Percentiles rank a stretch among this genome's conserved stretches.
Evolutionary conservation across 30 jellyfish, hydroid and myxozoan genomes (phyloP).

Genomic region (Hydra vulgaris): DNA sequence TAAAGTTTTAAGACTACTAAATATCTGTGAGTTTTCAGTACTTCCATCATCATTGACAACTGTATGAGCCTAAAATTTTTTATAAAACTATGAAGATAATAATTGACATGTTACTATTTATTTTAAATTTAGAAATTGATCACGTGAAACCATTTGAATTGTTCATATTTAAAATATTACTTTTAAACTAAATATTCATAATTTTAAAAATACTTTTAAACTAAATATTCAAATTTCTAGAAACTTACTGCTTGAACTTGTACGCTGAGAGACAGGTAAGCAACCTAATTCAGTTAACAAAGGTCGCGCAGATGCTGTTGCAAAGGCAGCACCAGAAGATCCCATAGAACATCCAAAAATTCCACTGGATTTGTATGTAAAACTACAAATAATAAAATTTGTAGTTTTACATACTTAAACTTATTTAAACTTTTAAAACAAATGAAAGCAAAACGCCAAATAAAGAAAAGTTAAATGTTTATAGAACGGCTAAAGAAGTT

Average conservation of each 20-base stretch:
- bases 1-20: conserved; percentile 31
- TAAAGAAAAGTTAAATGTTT: no score
- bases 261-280: conserved; percentile 50
- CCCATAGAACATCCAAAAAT: conserved; percentile 53
- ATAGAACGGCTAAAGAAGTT: no score
- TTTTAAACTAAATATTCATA: background rate
- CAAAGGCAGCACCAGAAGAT: conserved; percentile 24
- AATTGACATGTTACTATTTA: background rate
- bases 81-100: no score
- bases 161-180: no score
- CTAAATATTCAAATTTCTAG: background rate
- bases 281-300: conserved; percentile 58
- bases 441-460: no score
- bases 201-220: no score
- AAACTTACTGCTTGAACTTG: conserved; percentile 36
- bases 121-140: background rate
- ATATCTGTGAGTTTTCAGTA: conserved; percentile 42
- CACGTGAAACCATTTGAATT: background rate
- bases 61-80: conserved; percentile 26
- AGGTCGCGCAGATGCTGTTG: conserved; percentile 40
- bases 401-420: background rate
- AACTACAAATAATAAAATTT: conserved; percentile 27
- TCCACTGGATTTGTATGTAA: conserved; percentile 53
- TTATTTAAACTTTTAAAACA: background rate
- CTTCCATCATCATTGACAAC: conserved; percentile 37